Evolutionary conservation across 2,888 invertebrate species (phyloP).

Genomic region (Phymatocera aterrima): DNA sequence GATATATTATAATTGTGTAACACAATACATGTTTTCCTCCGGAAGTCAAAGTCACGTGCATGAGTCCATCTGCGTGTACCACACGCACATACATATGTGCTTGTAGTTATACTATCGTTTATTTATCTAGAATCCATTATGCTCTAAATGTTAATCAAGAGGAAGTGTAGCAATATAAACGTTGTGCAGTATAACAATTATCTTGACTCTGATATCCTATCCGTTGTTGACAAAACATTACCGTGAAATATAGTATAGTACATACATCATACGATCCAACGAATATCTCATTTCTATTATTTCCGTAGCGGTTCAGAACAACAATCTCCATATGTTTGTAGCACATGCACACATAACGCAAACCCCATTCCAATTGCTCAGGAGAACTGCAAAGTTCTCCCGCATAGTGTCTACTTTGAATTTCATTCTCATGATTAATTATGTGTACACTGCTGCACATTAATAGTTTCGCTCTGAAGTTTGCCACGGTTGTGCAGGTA

Average conservation of each 20-base stretch:
- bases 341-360: neutral
- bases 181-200: conserved; percentile 43
- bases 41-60: conserved; percentile 16
- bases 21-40: conserved; percentile 3
- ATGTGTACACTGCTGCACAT: no score
- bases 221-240: neutral
- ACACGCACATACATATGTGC: no score
- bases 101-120: neutral
- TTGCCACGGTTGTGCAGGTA: no score
- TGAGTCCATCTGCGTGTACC: neutral
- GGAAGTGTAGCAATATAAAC: conserved; percentile 42
- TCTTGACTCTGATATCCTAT: conserved; percentile 35
- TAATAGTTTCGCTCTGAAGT: no score
- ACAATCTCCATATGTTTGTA: neutral
- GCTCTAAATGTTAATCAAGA: conserved; percentile 35
- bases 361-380: no score
- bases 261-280: conserved; percentile 28
- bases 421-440: no score
- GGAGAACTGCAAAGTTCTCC: no score
- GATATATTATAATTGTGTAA: neutral
- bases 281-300: conserved; percentile 3
- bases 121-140: conserved; percentile 30
- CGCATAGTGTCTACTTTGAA: no score
- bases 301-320: neutral
- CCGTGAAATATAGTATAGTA: neutral